A percentile compares a stretch with the other conserved stretches of the same genome.
Conservation (phyloP, 2,797 vertebrate genomes). For the Garrulus glandarius region DNA sequence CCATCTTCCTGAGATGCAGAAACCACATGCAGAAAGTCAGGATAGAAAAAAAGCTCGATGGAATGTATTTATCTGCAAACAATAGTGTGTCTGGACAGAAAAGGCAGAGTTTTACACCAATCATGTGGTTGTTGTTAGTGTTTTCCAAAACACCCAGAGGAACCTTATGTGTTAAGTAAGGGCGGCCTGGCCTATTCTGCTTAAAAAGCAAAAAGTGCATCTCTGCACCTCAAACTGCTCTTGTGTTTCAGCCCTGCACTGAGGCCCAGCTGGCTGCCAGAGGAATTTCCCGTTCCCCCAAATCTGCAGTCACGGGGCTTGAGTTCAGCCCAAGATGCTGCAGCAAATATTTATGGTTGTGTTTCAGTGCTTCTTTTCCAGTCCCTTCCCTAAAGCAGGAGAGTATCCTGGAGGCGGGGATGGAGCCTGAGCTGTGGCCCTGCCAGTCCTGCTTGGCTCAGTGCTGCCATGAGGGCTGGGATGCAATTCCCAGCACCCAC, state of each 20-base stretch:
- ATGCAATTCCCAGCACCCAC: neutral
- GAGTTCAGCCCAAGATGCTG: neutral
- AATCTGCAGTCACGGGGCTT: neutral
- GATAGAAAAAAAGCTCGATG: neutral
- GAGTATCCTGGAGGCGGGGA: fast-evolving
- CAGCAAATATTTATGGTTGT: neutral
- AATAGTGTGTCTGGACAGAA: constrained; percentile 38
- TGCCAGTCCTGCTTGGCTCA: neutral
- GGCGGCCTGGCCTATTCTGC: neutral
- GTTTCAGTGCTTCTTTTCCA: neutral
- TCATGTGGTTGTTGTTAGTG: constrained; percentile 57
- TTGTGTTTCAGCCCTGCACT: neutral
- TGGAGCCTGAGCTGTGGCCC: neutral
- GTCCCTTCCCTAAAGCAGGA: neutral
- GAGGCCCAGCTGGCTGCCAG: neutral
- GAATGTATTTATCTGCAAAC: constrained; percentile 59
- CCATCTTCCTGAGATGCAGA: neutral
- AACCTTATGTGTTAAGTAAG: neutral
- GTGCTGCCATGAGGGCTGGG: neutral
- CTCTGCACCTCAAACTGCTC: neutral
- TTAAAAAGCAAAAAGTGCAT: neutral
- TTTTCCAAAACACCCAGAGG: constrained; percentile 58
- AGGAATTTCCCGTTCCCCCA: neutral
- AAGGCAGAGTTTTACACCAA: constrained; percentile 15
- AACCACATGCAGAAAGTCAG: neutral